Base-by-base conservation (phyloP, 2,888 invertebrate genomes). In the Spodoptera littoralis region DNA sequence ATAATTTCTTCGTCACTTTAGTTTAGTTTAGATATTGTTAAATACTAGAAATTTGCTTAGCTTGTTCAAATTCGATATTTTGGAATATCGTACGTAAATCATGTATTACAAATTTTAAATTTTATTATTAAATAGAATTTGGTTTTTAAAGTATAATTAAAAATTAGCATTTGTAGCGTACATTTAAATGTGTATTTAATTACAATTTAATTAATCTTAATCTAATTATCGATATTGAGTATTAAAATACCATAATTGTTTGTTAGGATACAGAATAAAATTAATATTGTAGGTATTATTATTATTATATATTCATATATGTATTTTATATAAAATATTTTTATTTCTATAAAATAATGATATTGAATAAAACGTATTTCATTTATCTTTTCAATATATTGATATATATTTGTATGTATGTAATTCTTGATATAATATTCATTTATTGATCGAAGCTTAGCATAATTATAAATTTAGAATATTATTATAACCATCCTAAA, bases 241-340 rank as follows among this genome's bases (percentile, higher is more conserved):
- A 63, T 44, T 70, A 64, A 63, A 56, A 51, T 49, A 51, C 70
- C 18, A 70, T 70, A 22, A 43, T 13, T 36, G 36, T 36, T 36
- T 9, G 9, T 9, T 62, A 44, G 27, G 11, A 27, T 45, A 42
- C 11, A 8, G 3, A 27, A 46, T 24, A 4, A 9, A 43, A 44
- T 43, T 6, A 43, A 36, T 42, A 18, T 30, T 51, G 22, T 22
- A 18, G 18, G 18, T 18, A 18, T 18, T 18, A 18, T 18, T 18
- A 8, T 22, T 46, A 41, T 27, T 18, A 52, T 43, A 24, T 52
- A n/a, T 30, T 24, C 36, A 11, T 54, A 41, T 51, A 51, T 24
- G 24, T 47, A 22, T 24, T 60, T 52, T 11, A 12, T 13, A 12
- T 22, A 46, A 46, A 27, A 1, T 41, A 18, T 27, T 41, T 45